Evolutionary conservation across 2,888 invertebrate genomes (phyloP), one percentile per base, ranked within the genome.

Genomic region (Mythimna loreyi): DNA sequence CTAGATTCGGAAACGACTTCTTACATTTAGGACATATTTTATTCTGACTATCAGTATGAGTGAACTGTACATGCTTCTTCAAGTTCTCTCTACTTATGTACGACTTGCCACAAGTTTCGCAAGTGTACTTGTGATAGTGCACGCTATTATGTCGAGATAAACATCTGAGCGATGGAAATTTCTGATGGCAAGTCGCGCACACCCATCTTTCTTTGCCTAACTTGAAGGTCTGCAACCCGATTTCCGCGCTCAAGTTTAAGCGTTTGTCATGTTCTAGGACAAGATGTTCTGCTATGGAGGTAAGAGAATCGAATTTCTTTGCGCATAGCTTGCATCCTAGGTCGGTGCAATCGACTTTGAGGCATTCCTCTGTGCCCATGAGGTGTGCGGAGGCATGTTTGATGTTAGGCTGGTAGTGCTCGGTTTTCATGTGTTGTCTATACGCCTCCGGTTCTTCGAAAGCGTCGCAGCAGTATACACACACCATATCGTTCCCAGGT

Each of bases 271-370:
- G 93, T 0, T 33, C 76, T 4, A 60, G 36, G 4, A 81, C 78
- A 1, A 93, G 81, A 75, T 93, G 93, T 47, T 87, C 73, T 0
- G 90, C 87, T 5, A 89, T 65, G 0, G 80, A 62, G 2, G 82
- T 61, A 0, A 92, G 13, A 0, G 79, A 75, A 0, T 89, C 86
- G n/a, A 87, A 90, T 3, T 75, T 65, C 58, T 84, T 71, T 0
- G 65, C 58, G 72, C 93, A 93, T 0, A 93, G 45, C 13, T 90
- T 85, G 82, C 94, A 94, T 13, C 77, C 79, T 21, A 93, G 68
- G 19, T 94, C 89, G 0, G 91, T 89, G 67, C 92, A 91, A 71
- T 94, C 94, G 3, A 90, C 92, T 83, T 89, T 90, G 3, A 88
- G 67, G 55, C 71, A 86, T 58, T 86, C 81, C n/a, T 78, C 75